phyloP scores from a whole-genome alignment of 2,113 vertebrate species.

The Hipposideros armiger region DNA sequence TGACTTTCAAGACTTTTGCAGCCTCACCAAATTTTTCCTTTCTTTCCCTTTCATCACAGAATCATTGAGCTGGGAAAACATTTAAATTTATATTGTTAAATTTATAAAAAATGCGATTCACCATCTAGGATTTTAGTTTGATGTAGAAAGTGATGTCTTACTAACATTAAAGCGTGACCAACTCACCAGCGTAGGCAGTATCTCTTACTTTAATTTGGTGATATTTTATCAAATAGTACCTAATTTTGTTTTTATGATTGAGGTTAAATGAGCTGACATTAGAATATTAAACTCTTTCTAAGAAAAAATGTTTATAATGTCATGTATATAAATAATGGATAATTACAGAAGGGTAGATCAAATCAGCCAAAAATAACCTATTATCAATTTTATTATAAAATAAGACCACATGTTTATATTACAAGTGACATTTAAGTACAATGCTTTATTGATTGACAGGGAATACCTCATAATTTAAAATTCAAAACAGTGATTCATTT shows the following conservation, averaged over 20 bases:
- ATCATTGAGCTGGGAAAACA: background rate
- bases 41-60: background rate
- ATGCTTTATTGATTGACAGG: background rate
- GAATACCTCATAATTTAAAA: background rate
- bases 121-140: background rate
- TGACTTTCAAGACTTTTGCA: background rate
- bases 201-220: background rate
- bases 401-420: background rate
- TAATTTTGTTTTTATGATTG: background rate
- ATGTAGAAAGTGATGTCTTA: background rate
- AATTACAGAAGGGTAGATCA: background rate
- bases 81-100: background rate
- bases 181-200: rapidly evolving
- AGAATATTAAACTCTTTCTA: background rate
- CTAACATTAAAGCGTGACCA: background rate
- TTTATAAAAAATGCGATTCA: background rate
- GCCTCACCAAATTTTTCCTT: rapidly evolving
- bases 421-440: background rate
- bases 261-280: background rate
- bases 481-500: background rate
- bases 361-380: background rate
- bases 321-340: background rate
- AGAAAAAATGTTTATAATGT: background rate
- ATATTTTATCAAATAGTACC: background rate
- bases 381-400: background rate